Evolutionary conservation across 2,113 vertebrate genomes (phyloP), one percentile per base, ranked within the genome.

Genomic region (Apteryx owenii): DNA sequence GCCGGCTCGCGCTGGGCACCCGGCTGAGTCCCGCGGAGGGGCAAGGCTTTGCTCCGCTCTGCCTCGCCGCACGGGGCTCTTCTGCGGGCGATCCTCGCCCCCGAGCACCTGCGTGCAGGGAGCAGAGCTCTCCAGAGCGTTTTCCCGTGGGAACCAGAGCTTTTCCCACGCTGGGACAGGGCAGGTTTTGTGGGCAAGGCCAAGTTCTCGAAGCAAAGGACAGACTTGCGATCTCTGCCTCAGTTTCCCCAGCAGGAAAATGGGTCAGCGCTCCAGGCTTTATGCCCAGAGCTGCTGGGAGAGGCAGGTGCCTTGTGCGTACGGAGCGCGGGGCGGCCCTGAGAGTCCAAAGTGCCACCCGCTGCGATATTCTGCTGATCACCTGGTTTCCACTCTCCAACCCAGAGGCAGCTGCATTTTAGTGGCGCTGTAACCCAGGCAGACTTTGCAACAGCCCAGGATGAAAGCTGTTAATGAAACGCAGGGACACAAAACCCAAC

Each of bases 231-330:
- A 4, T 2, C 10, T 0, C 46, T 70, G 80, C 83, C 89, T 86
- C 93, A 26, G 64, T 90, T 95, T 93, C 68, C 77, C 86, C 38
- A 2, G 12, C 28, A 5, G 36, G 64, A 5, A n/a, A 29, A 28
- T 19, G 36, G 16, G 1, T 61, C 51, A 38, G 73, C 0, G 0
- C 28, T 69, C n/a, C 40, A 51, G 44, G n/a, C n/a, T 61, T 29
- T 36, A 10, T 22, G 26, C 23, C 29, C 23, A 36, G 68, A 76
- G 38, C 56, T 33, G 38, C 58, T 9, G 48, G 62, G 26, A 51
- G 46, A 44, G 4, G 1, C 12, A 21, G 50, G 14, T 28, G 17
- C 33, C 22, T 28, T 5, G 0, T 1, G 23, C 13, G 31, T 21
- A 20, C 0, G 2, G 66, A 29, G 33, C 11, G 10, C 54, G 9